Percentiles rank a stretch among this genome's conserved stretches.
Conservation (phyloP, 1,140 invertebrate species). For the Drosophila ohnishii region DNA sequence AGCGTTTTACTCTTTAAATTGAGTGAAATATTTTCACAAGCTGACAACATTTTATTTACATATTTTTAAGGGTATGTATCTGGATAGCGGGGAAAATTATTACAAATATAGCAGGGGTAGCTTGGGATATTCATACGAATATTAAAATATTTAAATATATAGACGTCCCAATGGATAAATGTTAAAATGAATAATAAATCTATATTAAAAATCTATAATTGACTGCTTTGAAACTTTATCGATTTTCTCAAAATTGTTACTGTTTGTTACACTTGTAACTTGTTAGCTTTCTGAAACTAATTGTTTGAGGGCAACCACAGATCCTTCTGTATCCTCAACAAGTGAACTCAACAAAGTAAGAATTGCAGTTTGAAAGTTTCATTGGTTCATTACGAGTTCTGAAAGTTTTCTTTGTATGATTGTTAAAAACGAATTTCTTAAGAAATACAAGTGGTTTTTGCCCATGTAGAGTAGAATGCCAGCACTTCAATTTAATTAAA, state of each 20-base stretch:
- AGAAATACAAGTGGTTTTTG: background rate
- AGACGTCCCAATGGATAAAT: too few species aligned
- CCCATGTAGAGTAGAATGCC: background rate
- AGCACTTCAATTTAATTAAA: background rate
- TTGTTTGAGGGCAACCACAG: background rate
- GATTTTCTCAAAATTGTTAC: background rate
- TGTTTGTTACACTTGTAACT: slow-evolving; percentile 5
- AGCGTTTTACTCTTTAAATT: slow-evolving; percentile 7
- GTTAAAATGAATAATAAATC: too few species aligned
- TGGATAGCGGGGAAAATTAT: background rate
- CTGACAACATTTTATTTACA: too few species aligned
- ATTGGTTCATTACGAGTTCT: background rate
- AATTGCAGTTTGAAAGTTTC: slow-evolving; percentile 22
- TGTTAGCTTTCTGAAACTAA: background rate
- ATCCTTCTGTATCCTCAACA: background rate
- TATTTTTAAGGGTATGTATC: background rate
- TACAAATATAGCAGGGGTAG: too few species aligned
- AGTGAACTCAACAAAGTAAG: slow-evolving; percentile 6
- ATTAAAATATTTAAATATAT: too few species aligned
- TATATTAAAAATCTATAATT: background rate
- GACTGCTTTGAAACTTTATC: background rate
- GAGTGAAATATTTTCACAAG: slow-evolving; percentile 1
- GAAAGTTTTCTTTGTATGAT: background rate
- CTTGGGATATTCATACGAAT: too few species aligned
- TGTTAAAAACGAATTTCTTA: background rate